phyloP scores from a whole-genome alignment of 2,797 vertebrate genomes.

The Tympanoctomys barrerae region DNA sequence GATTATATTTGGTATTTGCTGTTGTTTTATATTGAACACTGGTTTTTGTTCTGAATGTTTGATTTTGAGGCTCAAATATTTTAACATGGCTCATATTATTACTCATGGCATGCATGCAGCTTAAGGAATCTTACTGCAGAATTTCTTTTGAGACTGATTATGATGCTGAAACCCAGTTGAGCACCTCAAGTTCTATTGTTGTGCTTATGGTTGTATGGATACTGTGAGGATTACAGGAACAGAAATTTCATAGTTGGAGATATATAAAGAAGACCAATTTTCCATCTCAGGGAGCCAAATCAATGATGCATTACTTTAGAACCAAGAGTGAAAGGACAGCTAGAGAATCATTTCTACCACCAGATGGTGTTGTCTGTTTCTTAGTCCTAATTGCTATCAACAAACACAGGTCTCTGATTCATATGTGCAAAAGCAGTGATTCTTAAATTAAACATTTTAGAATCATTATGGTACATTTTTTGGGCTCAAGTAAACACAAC shows the following conservation, averaged over 20 bases:
- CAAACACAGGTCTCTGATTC: conserved; percentile 89
- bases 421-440: conserved; percentile 86
- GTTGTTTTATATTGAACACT: background rate
- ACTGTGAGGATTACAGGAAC: background rate
- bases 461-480: conserved; percentile 88
- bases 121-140: conserved; percentile 30
- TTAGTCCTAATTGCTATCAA: conserved; percentile 89
- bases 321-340: conserved; percentile 62
- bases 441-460: conserved; percentile 91
- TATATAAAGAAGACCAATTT: conserved; percentile 64
- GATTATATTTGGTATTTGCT: conserved; percentile 58
- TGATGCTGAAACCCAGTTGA: conserved; percentile 42
- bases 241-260: conserved; percentile 28
- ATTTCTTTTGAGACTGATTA: conserved; percentile 64
- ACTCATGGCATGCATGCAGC: conserved; percentile 57
- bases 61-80: conserved; percentile 39
- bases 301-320: conserved; percentile 73
- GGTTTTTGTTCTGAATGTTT: conserved; percentile 51
- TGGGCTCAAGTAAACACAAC: conserved; percentile 85
- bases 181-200: background rate
- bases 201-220: conserved; percentile 40
- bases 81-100: conserved; percentile 45
- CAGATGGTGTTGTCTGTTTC: conserved; percentile 90
- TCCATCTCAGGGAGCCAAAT: conserved; percentile 58
- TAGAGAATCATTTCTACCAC: conserved; percentile 83